A percentile compares a stretch with the other conserved stretches of the same genome.
Conservation (phyloP, 1,140 invertebrate genomes). For the Brachionus angularis region DNA sequence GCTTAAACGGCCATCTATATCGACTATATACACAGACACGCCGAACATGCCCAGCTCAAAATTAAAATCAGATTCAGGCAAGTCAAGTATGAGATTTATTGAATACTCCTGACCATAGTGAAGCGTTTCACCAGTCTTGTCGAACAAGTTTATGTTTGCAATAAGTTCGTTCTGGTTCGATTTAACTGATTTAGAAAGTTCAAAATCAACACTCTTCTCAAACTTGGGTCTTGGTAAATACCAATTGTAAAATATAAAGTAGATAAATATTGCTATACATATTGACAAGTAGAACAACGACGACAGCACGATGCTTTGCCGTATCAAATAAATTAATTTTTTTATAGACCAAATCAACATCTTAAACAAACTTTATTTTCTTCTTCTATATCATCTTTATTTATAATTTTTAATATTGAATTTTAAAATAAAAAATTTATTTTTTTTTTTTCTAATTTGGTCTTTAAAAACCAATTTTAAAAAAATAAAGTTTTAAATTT, state of each 20-base stretch:
- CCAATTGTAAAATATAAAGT: slow-evolving; percentile 31
- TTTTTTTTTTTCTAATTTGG: not conserved
- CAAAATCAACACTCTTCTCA: not conserved
- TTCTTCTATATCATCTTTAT: too few relatives aligned
- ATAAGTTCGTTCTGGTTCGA: not conserved
- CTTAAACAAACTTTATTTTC: slow-evolving; percentile 8
- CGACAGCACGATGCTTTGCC: slow-evolving; percentile 21
- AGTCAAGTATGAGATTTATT: slow-evolving; percentile 5
- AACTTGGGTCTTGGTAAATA: slow-evolving; percentile 9
- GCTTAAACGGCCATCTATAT: slow-evolving; percentile 28
- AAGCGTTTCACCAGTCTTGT: slow-evolving; percentile 9
- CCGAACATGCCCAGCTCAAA: slow-evolving; percentile 43
- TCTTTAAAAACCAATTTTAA: not conserved
- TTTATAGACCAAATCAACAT: slow-evolving; percentile 7
- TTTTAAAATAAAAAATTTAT: not conserved
- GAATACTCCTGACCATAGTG: slow-evolving; percentile 39
- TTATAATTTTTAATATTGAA: too few relatives aligned
- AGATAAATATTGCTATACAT: not conserved
- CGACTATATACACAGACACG: slow-evolving; percentile 2
- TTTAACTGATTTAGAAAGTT: not conserved
- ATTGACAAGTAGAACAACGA: slow-evolving; percentile 1
- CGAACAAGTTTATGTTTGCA: slow-evolving; percentile 19
- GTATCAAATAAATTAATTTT: not conserved
- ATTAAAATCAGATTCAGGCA: slow-evolving; percentile 33
- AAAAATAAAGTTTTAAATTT: not conserved